Evolutionary conservation across 1,140 invertebrate genomes (phyloP).

Genomic region (Ericerus pela): DNA sequence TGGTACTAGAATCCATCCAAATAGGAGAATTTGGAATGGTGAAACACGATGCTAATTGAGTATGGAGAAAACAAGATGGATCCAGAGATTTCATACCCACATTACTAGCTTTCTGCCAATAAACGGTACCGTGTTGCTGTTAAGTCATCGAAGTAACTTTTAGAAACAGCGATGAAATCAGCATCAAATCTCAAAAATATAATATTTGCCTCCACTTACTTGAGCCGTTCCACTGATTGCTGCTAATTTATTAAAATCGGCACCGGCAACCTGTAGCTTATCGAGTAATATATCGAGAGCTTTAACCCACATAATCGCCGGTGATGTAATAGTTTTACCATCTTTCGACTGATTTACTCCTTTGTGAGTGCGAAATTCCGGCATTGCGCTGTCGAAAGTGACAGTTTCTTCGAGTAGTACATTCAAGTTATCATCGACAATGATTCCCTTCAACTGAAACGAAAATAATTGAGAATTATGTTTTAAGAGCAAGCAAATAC

Average conservation of each 20-base stretch:
- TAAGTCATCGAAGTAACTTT: slow-evolving; percentile 20
- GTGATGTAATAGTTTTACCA: slow-evolving; percentile 53
- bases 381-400: slow-evolving; percentile 76
- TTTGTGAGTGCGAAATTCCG: slow-evolving; percentile 69
- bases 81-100: slow-evolving; percentile 47
- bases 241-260: slow-evolving; percentile 63
- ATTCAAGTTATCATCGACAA: slow-evolving; percentile 57
- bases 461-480: slow-evolving; percentile 21
- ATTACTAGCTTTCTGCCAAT: slow-evolving; percentile 67
- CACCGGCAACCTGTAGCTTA: slow-evolving; percentile 57
- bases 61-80: slow-evolving; percentile 60
- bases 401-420: slow-evolving; percentile 64
- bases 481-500: background rate
- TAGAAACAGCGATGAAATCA: background rate
- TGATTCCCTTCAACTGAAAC: slow-evolving; percentile 74
- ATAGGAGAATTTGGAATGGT: slow-evolving; percentile 68
- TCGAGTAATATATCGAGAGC: slow-evolving; percentile 84
- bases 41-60: slow-evolving; percentile 65
- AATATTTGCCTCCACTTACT: slow-evolving; percentile 34
- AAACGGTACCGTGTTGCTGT: slow-evolving; percentile 92
- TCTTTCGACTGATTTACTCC: slow-evolving; percentile 51
- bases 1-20: slow-evolving; percentile 93
- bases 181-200: background rate
- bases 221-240: slow-evolving; percentile 82
- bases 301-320: slow-evolving; percentile 87